Evolutionary conservation across 92 coral and sea anemone species (phyloP), one percentile per base, ranked within the genome.

Genomic region (Scolanthus callimorphus): DNA sequence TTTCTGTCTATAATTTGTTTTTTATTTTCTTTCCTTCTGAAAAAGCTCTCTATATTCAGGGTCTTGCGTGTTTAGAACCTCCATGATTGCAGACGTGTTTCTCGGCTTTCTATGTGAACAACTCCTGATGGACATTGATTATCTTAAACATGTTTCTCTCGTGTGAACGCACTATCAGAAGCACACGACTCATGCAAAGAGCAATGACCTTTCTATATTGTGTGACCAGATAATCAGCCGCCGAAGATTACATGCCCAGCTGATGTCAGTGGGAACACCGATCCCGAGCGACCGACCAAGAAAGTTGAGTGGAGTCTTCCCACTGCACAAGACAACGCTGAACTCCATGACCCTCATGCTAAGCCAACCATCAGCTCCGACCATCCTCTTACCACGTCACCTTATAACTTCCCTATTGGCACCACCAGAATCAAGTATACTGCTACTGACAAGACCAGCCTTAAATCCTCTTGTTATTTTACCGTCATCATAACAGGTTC

Each of bases 331-430:
- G 98, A 92, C 52, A 92, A 92, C 53, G 67, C 98, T 27, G 82
- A 84, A 39, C 66, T 81, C 51, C 85, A 81, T 67, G 85, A 83
- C 49, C 70, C 88, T 11, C 76, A 77, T 53, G 96, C 96, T 30
- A 65, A 56, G 20, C 84, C 95, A 10, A 88, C 73, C 29, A 57
- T 92, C 24, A 69, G 51, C 2, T 77, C 73, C 37, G 63, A 74
- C 3, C 94, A 84, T 1, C 82, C 77, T 6, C 52, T 65, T 38
- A 76, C 88, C 56, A 39, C 58, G 25, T 80, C 94, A 25, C 98
- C 98, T 0, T 73, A 88, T 62, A 83, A 83, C 62, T 92, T 92
- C 58, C 78, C 90, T 17, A 39, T 68, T 21, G 98, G 96, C 20
- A 74, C 73, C 0, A 85, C 88, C 8, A 77, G 82, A 29, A 84